Conservation (phyloP, 2,113 vertebrate genomes). For the Malurus melanocephalus region DNA sequence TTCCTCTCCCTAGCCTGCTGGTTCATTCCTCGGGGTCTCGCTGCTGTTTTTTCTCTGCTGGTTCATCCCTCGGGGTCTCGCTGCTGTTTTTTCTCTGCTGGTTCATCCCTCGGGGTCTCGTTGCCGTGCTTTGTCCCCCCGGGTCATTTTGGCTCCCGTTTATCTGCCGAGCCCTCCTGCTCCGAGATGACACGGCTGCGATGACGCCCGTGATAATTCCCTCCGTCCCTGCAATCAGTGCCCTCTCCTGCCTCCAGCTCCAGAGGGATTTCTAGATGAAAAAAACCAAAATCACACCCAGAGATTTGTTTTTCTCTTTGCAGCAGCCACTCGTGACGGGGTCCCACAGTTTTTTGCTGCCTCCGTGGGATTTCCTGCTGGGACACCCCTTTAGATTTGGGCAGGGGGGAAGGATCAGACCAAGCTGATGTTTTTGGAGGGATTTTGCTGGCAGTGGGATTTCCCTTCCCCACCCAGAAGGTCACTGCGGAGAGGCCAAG, state of each 20-base stretch:
- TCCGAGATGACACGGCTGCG: neutral
- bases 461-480: neutral
- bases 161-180: neutral
- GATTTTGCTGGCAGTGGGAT: neutral
- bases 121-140: neutral
- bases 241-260: neutral
- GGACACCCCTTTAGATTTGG: neutral
- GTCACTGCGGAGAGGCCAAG: neutral
- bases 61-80: neutral
- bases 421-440: neutral
- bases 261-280: neutral
- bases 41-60: neutral
- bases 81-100: neutral
- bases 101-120: neutral
- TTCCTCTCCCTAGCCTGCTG: neutral
- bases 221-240: neutral
- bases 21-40: neutral
- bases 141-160: neutral
- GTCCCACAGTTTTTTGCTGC: neutral
- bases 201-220: neutral
- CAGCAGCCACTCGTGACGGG: too few species aligned
- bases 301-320: neutral
- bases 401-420: accelerated
- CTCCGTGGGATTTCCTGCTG: neutral
- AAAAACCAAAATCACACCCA: neutral